Percentiles rank a stretch among this genome's conserved stretches.
Conservation (phyloP, 1,140 invertebrate species). For the Pissodes strobi region DNA sequence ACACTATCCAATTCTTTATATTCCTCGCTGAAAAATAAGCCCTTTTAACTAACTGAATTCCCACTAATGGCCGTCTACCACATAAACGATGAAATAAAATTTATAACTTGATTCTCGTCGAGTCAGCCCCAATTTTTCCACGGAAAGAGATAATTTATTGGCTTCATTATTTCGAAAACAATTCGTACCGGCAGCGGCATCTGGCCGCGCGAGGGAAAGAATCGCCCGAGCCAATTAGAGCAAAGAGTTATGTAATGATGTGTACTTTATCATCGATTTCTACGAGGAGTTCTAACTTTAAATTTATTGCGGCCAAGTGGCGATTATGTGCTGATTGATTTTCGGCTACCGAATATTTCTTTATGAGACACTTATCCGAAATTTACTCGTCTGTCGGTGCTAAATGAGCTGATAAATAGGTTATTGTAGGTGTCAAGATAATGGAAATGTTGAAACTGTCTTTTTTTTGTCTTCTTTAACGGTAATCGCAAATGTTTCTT, state of each 20-base stretch:
- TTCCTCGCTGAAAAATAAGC: too few relatives aligned
- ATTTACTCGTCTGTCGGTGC: too few relatives aligned
- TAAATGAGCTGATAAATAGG: too few relatives aligned
- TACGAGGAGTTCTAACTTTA: not conserved
- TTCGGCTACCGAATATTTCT: conserved; percentile 1
- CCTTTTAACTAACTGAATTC: too few relatives aligned
- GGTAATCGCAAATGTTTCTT: too few relatives aligned
- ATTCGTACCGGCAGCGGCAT: conserved; percentile 9
- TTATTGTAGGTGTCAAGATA: too few relatives aligned
- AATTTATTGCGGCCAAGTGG: not conserved
- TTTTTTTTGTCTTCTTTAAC: too few relatives aligned
- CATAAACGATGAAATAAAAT: conserved; percentile 2
- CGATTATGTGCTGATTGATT: not conserved
- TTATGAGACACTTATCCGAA: conserved; percentile 2
- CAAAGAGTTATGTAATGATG: conserved; percentile 17
- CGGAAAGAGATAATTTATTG: conserved; percentile 8
- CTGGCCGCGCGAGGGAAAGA: conserved; percentile 1
- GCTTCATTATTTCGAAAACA: conserved; percentile 13
- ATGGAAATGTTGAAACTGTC: too few relatives aligned
- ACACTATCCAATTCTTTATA: too few relatives aligned
- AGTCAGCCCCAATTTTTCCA: conserved; percentile 1
- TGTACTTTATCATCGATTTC: conserved; percentile 17
- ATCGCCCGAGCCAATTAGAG: conserved; percentile 4
- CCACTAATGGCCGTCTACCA: too few relatives aligned
- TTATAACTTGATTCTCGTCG: conserved; percentile 2